These are phyloP conservation scores for Gambusia affinis DNA, from an alignment of 2,113 vertebrate species.

Conservation along the genomic window DNA sequence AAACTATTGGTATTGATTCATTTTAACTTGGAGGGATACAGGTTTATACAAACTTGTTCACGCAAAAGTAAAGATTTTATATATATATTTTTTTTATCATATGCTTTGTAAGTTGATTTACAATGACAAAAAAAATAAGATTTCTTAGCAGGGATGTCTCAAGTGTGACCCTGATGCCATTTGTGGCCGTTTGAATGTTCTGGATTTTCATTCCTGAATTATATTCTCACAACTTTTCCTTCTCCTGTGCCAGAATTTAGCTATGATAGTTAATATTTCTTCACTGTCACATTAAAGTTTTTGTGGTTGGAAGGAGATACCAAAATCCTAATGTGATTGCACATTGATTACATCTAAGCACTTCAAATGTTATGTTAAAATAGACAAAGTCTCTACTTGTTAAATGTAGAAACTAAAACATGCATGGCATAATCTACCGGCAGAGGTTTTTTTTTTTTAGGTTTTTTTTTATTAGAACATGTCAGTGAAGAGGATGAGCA, in stretches of 20 bases:
- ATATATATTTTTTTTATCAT: not conserved
- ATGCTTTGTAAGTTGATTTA: not conserved
- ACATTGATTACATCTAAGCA: slow-evolving; percentile 8
- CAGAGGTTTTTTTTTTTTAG: not conserved
- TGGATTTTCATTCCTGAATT: no score
- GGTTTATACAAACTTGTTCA: not conserved
- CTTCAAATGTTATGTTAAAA: not conserved
- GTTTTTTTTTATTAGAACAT: slow-evolving; percentile 8
- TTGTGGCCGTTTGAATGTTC: no score
- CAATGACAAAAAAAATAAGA: not conserved
- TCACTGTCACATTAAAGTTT: no score
- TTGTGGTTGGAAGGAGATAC: no score
- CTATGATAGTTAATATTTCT: no score
- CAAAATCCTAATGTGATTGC: no score
- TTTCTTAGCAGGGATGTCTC: not conserved
- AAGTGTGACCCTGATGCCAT: not conserved
- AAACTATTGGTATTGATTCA: not conserved
- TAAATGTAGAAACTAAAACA: slow-evolving; percentile 1
- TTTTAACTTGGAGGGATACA: not conserved
- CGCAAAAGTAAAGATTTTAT: not conserved
- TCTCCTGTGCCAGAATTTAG: no score
- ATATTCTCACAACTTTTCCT: no score
- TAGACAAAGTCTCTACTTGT: slow-evolving; percentile 2
- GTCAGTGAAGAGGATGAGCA: slow-evolving; percentile 22
- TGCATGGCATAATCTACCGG: slow-evolving; percentile 11